A percentile compares a stretch with the other conserved stretches of the same genome.
Conservation (phyloP, 92 coral and sea anemone species). For the Porites rus region DNA sequence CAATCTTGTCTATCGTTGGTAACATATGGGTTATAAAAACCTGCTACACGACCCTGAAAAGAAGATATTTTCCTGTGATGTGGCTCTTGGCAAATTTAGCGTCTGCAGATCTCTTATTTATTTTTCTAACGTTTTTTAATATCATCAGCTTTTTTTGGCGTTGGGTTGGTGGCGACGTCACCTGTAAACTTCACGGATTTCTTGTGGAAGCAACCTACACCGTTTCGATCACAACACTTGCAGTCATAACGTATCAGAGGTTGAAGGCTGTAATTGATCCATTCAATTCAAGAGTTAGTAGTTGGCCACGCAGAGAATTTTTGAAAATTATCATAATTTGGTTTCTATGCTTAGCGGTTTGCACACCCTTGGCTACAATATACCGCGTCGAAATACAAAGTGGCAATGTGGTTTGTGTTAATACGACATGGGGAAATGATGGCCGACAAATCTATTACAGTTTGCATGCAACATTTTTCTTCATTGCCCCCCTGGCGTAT, state of each 20-base stretch:
- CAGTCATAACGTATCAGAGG: slow-evolving; percentile 19
- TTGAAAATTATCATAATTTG: neutral
- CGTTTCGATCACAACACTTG: slow-evolving; percentile 41
- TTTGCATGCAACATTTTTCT: slow-evolving; percentile 25
- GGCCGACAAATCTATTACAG: slow-evolving; percentile 41
- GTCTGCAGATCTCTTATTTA: slow-evolving; percentile 43
- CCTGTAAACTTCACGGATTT: slow-evolving; percentile 52
- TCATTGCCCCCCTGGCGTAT: slow-evolving; percentile 9
- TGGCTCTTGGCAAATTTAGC: slow-evolving; percentile 45
- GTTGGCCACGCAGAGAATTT: slow-evolving; percentile 3
- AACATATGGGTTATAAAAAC: slow-evolving; percentile 29
- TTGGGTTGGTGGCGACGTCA: slow-evolving; percentile 45
- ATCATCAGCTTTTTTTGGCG: slow-evolving; percentile 3
- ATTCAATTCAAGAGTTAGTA: neutral
- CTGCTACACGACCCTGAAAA: slow-evolving; percentile 4
- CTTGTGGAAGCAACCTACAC: slow-evolving; percentile 43
- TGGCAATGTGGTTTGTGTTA: slow-evolving; percentile 9
- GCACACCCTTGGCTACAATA: slow-evolving; percentile 30
- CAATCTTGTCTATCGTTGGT: slow-evolving; percentile 21
- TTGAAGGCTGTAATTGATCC: slow-evolving; percentile 34
- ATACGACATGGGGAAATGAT: slow-evolving; percentile 36
- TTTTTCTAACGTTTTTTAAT: slow-evolving; percentile 27
- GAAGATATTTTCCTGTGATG: slow-evolving; percentile 14
- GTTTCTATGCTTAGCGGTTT: slow-evolving; percentile 10
- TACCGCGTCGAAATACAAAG: slow-evolving; percentile 14